Conservation (phyloP, 2,888 invertebrate genomes). For the Sphaerolaimus hirsutus region DNA sequence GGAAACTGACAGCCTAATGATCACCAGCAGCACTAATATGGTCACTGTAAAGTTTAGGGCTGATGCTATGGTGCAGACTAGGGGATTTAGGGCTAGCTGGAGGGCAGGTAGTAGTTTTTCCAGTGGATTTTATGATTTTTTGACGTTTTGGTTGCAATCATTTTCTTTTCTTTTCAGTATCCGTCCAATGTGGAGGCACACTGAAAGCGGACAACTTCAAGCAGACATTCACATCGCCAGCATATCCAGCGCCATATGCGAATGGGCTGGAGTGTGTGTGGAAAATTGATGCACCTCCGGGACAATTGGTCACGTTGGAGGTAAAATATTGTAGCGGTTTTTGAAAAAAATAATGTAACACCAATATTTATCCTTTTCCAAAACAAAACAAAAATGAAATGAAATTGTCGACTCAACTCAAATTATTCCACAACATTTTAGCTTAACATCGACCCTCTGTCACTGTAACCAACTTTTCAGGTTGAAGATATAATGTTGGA, state of each 20-base stretch:
- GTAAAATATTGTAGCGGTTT: slow-evolving; percentile 23
- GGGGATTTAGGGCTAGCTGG: slow-evolving; percentile 45
- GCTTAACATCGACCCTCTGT: too few relatives aligned
- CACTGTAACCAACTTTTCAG: too few relatives aligned
- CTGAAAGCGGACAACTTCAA: slow-evolving; percentile 63
- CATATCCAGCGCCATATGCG: slow-evolving; percentile 72
- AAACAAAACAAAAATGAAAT: too few relatives aligned
- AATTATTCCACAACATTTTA: too few relatives aligned
- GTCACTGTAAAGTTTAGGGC: slow-evolving; percentile 91
- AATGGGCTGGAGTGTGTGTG: slow-evolving; percentile 87
- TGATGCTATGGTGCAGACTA: slow-evolving; percentile 68
- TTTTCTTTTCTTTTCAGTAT: slow-evolving; percentile 27
- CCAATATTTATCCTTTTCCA: not conserved
- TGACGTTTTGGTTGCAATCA: not conserved
- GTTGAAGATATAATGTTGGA: slow-evolving; percentile 26
- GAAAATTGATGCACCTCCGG: slow-evolving; percentile 57
- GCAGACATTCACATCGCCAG: slow-evolving; percentile 65
- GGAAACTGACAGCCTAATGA: slow-evolving; percentile 46
- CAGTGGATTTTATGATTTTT: not conserved
- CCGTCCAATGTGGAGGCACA: slow-evolving; percentile 67
- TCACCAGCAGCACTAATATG: slow-evolving; percentile 81
- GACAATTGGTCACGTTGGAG: slow-evolving; percentile 70
- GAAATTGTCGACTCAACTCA: too few relatives aligned
- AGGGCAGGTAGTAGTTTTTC: slow-evolving; percentile 12
- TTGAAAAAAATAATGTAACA: not conserved